Conservation (phyloP, 2,113 vertebrate genomes). For the Gallinago paraguaiae region DNA sequence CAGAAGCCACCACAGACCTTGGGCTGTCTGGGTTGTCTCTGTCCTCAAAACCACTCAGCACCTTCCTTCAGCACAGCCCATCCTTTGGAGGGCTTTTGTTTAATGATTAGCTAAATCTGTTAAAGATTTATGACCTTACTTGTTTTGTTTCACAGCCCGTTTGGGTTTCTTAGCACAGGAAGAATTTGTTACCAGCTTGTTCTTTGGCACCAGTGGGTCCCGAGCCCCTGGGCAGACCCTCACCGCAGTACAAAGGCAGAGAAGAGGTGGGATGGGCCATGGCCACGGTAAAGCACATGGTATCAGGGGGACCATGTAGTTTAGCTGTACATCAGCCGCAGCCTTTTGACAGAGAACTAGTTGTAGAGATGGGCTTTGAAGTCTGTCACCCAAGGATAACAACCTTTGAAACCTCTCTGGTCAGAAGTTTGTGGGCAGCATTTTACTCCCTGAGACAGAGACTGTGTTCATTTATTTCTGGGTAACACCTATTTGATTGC, state of each 20-base stretch:
- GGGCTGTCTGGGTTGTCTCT: background rate
- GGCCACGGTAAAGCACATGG: background rate
- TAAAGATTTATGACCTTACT: background rate
- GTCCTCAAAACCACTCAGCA: background rate
- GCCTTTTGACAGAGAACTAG: background rate
- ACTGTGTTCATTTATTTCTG: background rate
- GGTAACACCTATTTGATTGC: background rate
- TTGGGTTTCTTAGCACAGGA: background rate
- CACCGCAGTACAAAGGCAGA: fast-evolving
- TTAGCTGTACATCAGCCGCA: background rate
- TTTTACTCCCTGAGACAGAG: background rate
- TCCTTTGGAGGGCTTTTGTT: background rate
- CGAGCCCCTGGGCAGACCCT: background rate
- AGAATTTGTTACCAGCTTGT: background rate
- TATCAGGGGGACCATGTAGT: background rate
- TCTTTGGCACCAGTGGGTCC: background rate
- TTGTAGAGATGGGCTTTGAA: background rate
- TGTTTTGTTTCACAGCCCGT: background rate
- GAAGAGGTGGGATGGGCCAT: fast-evolving
- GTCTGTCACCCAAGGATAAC: background rate
- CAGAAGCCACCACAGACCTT: background rate
- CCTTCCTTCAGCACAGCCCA: background rate
- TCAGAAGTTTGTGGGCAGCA: background rate
- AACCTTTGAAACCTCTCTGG: background rate
- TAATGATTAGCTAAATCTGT: background rate